Evolutionary conservation across 2,797 vertebrate genomes (phyloP), one percentile per base, ranked within the genome.

Genomic region (Pipistrellus nathusii): DNA sequence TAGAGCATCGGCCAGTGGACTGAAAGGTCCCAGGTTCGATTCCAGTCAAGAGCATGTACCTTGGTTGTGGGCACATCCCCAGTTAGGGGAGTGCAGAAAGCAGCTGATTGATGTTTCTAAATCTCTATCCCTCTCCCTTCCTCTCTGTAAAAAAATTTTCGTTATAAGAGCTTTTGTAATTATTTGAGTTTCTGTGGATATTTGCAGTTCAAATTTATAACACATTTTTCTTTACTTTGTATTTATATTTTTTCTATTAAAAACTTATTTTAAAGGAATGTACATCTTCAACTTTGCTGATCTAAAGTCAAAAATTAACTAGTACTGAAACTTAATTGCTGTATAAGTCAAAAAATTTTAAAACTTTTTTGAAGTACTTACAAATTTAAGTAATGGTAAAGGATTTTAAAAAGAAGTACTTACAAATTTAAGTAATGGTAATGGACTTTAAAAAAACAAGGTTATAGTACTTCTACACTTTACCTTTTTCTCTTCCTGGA

Each of bases 261-360:
- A 32, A 69, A 44, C 20, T 30, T 87, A n/a, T 46, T 90, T 87
- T 81, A 35, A 88, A 88, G 68, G 69, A 93, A 55, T 21, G 3
- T 48, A 2, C 25, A 87, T 81, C 69, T 93, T 93, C 25, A 75
- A 23, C 13, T 75, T 75, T 64, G 87, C 66, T 76, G 64, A 66
- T 90, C 14, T 27, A 20, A 78, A 90, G 86, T n/a, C 30, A 83
- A 51, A 59, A 44, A 77, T 78, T 30, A 88, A 44, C 71, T 90
- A 83, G 25, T 78, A 68, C 30, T 85, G 48, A 91, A 66, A 80
- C 18, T 51, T 88, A 81, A 44, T 25, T 80, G 13, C 51, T 85
- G 2, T 81, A 27, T 82, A 73, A 32, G 9, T 75, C 20, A 88
- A 86, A 46, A 51, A 81, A 64, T 53, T 62, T 9, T 62, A 21